These are phyloP conservation scores for Protophormia terraenovae DNA, from an alignment of 2,888 invertebrate species.

Conservation along the genomic window DNA sequence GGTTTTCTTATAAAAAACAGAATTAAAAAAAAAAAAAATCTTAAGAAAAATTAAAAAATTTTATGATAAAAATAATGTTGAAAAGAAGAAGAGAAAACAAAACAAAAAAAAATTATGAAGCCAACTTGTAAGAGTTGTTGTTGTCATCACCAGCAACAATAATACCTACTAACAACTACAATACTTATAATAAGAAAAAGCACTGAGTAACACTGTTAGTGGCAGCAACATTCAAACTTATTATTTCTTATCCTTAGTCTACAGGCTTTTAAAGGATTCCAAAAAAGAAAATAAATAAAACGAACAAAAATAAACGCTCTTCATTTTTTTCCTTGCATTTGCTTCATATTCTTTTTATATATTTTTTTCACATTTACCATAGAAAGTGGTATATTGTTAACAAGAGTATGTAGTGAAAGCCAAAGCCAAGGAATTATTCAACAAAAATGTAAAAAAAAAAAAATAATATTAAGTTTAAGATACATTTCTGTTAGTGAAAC, in stretches of 20 bases:
- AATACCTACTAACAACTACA: slow-evolving; percentile 8
- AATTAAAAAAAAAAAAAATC: background rate
- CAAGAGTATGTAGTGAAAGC: slow-evolving; percentile 3
- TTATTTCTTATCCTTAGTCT: slow-evolving; percentile 57
- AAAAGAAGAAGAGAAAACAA: background rate
- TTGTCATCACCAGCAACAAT: slow-evolving; percentile 45
- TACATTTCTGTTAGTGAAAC: slow-evolving; percentile 6
- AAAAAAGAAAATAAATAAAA: background rate
- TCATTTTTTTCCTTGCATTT: slow-evolving; percentile 5
- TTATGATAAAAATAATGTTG: slow-evolving; percentile 42
- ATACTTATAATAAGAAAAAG: background rate
- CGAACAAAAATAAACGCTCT: slow-evolving; percentile 11
- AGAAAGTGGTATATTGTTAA: slow-evolving; percentile 25
- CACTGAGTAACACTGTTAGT: slow-evolving; percentile 3
- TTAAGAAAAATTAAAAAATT: slow-evolving; percentile 34
- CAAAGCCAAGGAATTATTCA: slow-evolving; percentile 30
- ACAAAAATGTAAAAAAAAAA: slow-evolving; percentile 1
- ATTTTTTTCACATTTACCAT: background rate
- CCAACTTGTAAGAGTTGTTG: slow-evolving; percentile 45
- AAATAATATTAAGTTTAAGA: background rate
- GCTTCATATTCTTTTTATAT: background rate
- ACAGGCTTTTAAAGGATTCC: slow-evolving; percentile 60
- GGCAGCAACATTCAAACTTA: slow-evolving; percentile 51
- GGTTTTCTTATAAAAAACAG: background rate
- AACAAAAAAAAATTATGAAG: slow-evolving; percentile 4